Evolutionary conservation across 2,888 invertebrate genomes (phyloP), one percentile per base, ranked within the genome.

Genomic region (Drosophila bunnanda): DNA sequence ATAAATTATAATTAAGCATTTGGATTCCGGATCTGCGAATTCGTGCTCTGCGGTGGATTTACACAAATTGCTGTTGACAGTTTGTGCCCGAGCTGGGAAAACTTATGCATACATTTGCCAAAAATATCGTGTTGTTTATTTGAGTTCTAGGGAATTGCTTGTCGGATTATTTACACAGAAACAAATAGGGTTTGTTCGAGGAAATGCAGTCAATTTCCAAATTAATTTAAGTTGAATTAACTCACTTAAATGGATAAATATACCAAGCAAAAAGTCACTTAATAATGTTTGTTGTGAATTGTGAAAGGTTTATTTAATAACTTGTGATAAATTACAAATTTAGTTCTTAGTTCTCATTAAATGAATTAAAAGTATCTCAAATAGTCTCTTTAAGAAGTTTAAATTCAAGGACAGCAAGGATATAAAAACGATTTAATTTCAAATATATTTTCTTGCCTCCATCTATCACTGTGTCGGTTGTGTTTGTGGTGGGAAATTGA

Each of bases 11-110:
- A 65, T 72, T 69, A 71, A 17, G 39, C 32, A 36, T 20, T 22
- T 36, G 52, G 20, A 53, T 20, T 52, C 30, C 12, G 41, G 34
- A 39, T 41, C 28, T 53, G 53, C 25, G 25, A 25, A 2, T 28
- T 15, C 25, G 44, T 17, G 25, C 17, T 54, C 30, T 43, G 28
- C 12, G 43, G 44, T 38, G 56, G 50, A 59, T 56, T 53, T 68
- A 55, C 67, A 56, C 60, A 78, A 81, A 81, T 76, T 71, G 68
- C 39, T 84, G 73, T 61, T 87, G 81, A 72, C 81, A 82, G 85
- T 71, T 64, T 82, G 82, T 70, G 71, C 41, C 52, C 58, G 48
- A 59, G 55, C 34, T 61, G 55, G 58, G 55, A 12, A 38, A 55
- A 68, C 68, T 25, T 39, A 54, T 68, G 43, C 68, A 66, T 66